Percentiles rank a stretch among this genome's conserved stretches.
Conservation (phyloP, 1,140 invertebrate species). For the Lordiphosa collinella region DNA sequence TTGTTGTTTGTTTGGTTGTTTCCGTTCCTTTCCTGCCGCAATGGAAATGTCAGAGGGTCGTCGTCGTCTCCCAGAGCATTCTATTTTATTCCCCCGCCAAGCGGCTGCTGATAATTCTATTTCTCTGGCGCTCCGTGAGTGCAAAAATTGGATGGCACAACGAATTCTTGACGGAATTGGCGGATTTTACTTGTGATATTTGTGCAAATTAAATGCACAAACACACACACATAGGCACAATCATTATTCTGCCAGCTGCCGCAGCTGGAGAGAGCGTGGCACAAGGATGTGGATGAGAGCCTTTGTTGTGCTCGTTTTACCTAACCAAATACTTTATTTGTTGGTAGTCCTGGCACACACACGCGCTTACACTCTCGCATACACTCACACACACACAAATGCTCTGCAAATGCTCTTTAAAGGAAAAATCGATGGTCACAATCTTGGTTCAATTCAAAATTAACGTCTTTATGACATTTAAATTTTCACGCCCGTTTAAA, state of each 20-base stretch:
- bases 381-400: slow-evolving; percentile 16
- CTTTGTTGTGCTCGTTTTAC: slow-evolving; percentile 30
- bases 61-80: slow-evolving; percentile 56
- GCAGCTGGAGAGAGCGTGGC: slow-evolving; percentile 33
- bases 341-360: slow-evolving; percentile 35
- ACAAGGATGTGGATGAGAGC: slow-evolving; percentile 4
- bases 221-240: slow-evolving; percentile 8
- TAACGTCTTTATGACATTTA: too few species aligned
- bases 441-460: neutral
- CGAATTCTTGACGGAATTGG: slow-evolving; percentile 49
- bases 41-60: slow-evolving; percentile 67
- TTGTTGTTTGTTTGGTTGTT: slow-evolving; percentile 9
- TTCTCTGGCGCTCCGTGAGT: slow-evolving; percentile 24
- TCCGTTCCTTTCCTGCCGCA: slow-evolving; percentile 39
- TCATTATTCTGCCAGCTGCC: slow-evolving; percentile 25
- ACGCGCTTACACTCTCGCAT: slow-evolving; percentile 5
- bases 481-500: too few species aligned
- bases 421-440: slow-evolving; percentile 41
- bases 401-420: slow-evolving; percentile 3
- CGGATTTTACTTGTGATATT: slow-evolving; percentile 32
- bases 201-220: slow-evolving; percentile 68
- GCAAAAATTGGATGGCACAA: slow-evolving; percentile 52
- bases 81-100: slow-evolving; percentile 20
- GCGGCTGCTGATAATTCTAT: slow-evolving; percentile 60
- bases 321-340: slow-evolving; percentile 30